phyloP scores from a whole-genome alignment of 2,113 vertebrate species.

The Calyptommatus sinebrachiatus region DNA sequence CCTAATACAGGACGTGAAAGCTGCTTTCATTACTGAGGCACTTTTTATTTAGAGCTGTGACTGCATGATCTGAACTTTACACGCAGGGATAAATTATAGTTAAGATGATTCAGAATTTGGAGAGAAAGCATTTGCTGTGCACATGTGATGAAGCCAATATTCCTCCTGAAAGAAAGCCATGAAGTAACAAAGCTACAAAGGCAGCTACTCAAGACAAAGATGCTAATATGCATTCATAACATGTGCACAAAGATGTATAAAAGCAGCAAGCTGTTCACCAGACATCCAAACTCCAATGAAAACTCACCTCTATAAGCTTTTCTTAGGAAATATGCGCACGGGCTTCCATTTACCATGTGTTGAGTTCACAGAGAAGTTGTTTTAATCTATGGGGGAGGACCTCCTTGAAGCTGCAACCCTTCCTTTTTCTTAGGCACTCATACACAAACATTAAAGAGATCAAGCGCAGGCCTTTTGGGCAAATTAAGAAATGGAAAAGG shows the following conservation, averaged over 20 bases:
- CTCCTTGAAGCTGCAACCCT: constrained; percentile 57
- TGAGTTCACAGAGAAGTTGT: constrained; percentile 54
- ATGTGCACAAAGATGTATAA: constrained; percentile 60
- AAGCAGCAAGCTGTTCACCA: constrained; percentile 60
- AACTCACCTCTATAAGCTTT: constrained; percentile 63
- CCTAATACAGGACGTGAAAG: constrained; percentile 21
- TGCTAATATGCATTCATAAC: constrained; percentile 69
- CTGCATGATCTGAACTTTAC: constrained; percentile 18
- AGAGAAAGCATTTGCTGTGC: constrained; percentile 20
- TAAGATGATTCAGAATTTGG: constrained; percentile 28
- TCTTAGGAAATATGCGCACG: constrained; percentile 42
- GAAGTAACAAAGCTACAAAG: constrained; percentile 64
- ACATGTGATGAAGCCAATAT: constrained; percentile 36
- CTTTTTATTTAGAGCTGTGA: not conserved
- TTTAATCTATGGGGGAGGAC: constrained; percentile 3
- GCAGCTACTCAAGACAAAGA: constrained; percentile 71
- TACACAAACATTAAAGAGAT: constrained; percentile 73
- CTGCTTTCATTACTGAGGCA: not conserved
- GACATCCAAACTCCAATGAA: constrained; percentile 57
- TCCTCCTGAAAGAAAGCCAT: constrained; percentile 55
- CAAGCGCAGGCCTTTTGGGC: constrained; percentile 75
- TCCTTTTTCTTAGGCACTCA: constrained; percentile 64
- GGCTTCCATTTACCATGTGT: constrained; percentile 52
- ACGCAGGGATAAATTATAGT: constrained; percentile 12
- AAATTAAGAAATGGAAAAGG: constrained; percentile 79